Percentiles rank a stretch among this genome's conserved stretches.
These are phyloP conservation scores for Syncerus caffer DNA, from an alignment of 2,797 vertebrate genomes.

Conservation along the genomic window DNA sequence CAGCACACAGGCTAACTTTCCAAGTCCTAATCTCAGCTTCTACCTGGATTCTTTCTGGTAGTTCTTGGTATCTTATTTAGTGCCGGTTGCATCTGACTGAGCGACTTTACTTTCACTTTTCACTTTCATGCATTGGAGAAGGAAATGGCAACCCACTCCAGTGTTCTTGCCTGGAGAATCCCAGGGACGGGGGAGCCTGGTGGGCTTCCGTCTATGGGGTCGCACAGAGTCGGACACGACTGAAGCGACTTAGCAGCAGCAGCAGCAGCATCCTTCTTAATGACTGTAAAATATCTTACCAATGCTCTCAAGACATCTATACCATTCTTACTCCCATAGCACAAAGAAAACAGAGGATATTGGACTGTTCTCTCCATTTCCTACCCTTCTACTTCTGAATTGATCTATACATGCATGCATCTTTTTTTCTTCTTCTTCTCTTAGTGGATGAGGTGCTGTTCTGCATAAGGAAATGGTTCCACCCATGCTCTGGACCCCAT, in stretches of 20 bases:
- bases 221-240: no score
- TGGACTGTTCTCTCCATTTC: neutral
- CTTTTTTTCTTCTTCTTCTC: neutral
- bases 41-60: neutral
- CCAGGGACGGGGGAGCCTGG: no score
- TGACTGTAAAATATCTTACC: slow-evolving; percentile 6
- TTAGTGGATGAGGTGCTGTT: neutral
- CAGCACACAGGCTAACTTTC: neutral
- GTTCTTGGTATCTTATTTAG: neutral
- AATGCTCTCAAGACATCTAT: neutral
- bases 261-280: neutral
- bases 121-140: no score
- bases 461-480: neutral
- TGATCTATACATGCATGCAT: neutral
- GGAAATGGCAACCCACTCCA: no score
- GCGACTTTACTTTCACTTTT: no score
- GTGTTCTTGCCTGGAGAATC: no score
- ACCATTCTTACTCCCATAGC: neutral
- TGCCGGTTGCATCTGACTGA: neutral
- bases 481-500: neutral
- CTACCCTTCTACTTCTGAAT: neutral
- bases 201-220: no score
- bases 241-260: no score
- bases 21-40: neutral
- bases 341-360: neutral